Base-by-base conservation (phyloP, 2,797 vertebrate genomes). In the Eleutherodactylus coqui region DNA sequence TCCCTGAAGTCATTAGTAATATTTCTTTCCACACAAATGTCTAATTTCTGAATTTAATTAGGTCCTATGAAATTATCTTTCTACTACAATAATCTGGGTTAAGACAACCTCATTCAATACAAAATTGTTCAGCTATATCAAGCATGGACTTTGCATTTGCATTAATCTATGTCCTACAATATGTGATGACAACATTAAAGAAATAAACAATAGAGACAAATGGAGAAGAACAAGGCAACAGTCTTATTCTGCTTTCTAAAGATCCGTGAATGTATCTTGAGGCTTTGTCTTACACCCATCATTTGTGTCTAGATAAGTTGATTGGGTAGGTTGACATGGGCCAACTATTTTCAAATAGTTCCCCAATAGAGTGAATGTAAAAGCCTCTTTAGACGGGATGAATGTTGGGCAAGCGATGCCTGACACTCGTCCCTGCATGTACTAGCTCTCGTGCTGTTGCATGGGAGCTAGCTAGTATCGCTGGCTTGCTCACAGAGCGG, bases 21-120 rank as follows among this genome's bases (percentile, higher is more conserved):
- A 77, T 77, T 77, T 77, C 51, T 77, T 17, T 73, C 11, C 45
- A 27, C 41, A 73, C 70, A 73, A 73, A 73, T 45, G 70, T 45
- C 27, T 53, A 76, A 76, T 76, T 32, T 76, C 32, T 11, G 49
- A 53, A 76, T 34, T 76, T 34, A 34, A 73, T 73, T 73, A 55
- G 29, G 10, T 34, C 32, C 49, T 58, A 2, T 77, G 51, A 53
- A 58, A 77, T 36, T 55, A 55, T 53, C 75, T 21, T 36, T 51
- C 47, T 41, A 5, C 75, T 0, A 77, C 51, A 55, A 55, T 58
- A 32, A 55, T 38, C 34, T 11, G 34, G 49, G 32, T 24, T 36
- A 36, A 51, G 49, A 53, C 75, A 77, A 53, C 41, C 38, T 73
- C 41, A 43, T 73, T 73, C 41, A 45, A 45, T 43, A 73, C 24